A percentile compares a stretch with the other conserved stretches of the same genome.
Evolutionary conservation across 2,888 invertebrate species (phyloP).

Genomic region (Volucella inanis): DNA sequence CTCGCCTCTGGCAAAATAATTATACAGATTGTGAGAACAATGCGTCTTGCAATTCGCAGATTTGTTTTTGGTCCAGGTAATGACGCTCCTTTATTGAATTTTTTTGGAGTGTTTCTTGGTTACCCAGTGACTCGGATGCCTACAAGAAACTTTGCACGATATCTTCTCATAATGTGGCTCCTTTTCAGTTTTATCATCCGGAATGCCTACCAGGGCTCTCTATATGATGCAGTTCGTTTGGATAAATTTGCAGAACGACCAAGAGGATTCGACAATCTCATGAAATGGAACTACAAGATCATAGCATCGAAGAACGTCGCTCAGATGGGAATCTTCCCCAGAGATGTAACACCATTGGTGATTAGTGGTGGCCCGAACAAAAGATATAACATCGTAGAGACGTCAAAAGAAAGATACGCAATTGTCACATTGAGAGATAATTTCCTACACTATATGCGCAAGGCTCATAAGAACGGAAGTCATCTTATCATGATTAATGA

Average conservation of each 20-base stretch:
- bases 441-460: conserved; percentile 77
- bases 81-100: conserved; percentile 74
- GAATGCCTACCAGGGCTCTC: conserved; percentile 80
- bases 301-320: conserved; percentile 44
- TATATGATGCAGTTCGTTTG: conserved; percentile 78
- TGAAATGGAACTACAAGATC: conserved; percentile 76
- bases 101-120: conserved; percentile 77
- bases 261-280: conserved; percentile 72
- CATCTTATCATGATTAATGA: conserved; percentile 77
- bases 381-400: conserved; percentile 2
- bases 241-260: conserved; percentile 76
- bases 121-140: conserved; percentile 76
- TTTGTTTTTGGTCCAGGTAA: conserved; percentile 73
- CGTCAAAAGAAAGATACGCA: conserved; percentile 1
- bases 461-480: conserved; percentile 73
- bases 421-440: conserved; percentile 75
- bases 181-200: conserved; percentile 78
- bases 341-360: conserved; percentile 67
- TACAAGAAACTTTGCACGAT: conserved; percentile 76
- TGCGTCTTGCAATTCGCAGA: conserved; percentile 4
- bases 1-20: conserved; percentile 1
- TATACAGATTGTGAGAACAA: neutral
- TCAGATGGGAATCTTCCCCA: conserved; percentile 77
- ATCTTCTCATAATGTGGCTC: conserved; percentile 78
- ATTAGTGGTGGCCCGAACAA: neutral